phyloP scores from a whole-genome alignment of 53 echinoderm and acorn worm genomes.

The Actinopyga echinites region DNA sequence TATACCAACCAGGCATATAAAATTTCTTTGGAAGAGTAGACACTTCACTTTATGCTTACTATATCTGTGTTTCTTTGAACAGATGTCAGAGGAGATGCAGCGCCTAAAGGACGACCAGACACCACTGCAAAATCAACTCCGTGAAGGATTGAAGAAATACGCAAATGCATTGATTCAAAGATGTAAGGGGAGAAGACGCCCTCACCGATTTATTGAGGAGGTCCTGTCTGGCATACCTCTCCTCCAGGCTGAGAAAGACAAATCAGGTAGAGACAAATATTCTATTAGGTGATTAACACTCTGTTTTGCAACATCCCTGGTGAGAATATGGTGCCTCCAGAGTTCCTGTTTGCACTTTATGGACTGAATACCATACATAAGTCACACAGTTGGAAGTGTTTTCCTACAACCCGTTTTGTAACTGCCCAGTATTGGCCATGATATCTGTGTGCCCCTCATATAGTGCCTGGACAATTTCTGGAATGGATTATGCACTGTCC shows the following conservation, averaged over 20 bases:
- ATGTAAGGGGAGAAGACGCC: constrained; percentile 8
- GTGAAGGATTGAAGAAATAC: constrained; percentile 10
- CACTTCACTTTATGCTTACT: not conserved
- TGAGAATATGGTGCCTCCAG: not conserved
- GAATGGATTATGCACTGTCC: not conserved
- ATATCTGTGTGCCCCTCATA: not conserved
- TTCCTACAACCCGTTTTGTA: no score
- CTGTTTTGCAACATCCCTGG: not conserved
- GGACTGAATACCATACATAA: no score
- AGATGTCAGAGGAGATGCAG: constrained; percentile 23
- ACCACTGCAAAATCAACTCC: constrained; percentile 6
- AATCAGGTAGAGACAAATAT: not conserved
- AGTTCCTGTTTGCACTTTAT: no score
- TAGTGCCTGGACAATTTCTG: not conserved
- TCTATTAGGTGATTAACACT: not conserved
- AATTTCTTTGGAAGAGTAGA: not conserved
- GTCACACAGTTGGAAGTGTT: no score
- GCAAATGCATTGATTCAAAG: constrained; percentile 1
- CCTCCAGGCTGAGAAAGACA: constrained; percentile 2
- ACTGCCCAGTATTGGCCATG: no score
- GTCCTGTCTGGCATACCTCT: constrained; percentile 11
- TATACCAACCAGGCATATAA: no score
- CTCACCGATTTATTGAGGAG: not conserved
- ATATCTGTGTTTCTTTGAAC: not conserved
- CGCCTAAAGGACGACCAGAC: not conserved